These are phyloP conservation scores for Tenthredo notha DNA, from an alignment of 2,888 invertebrate species.

Conservation along the genomic window DNA sequence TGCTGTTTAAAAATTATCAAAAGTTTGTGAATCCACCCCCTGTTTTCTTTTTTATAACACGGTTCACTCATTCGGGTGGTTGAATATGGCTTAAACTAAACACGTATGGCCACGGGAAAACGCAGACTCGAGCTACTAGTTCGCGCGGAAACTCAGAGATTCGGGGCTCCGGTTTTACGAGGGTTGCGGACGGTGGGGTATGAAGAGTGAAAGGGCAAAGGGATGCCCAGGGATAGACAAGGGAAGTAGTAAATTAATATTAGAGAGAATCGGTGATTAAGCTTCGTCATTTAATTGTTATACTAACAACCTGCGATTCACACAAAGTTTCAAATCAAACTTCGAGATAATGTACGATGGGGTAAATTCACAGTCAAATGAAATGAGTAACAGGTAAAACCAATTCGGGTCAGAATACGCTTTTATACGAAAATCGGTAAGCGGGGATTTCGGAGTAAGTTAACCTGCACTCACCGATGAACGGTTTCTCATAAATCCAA, in stretches of 20 bases:
- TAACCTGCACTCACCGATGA: background rate
- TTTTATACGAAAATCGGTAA: background rate
- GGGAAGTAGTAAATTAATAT: background rate
- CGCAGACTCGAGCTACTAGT: slow-evolving; percentile 1
- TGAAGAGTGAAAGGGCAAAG: background rate
- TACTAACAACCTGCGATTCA: background rate
- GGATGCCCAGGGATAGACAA: slow-evolving; percentile 13
- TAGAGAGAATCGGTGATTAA: background rate
- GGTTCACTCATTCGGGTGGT: background rate
- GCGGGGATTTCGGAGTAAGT: background rate
- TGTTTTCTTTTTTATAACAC: background rate
- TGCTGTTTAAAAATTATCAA: background rate
- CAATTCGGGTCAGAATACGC: background rate
- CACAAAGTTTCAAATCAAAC: background rate
- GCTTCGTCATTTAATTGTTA: background rate
- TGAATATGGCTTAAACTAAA: slow-evolving; percentile 11
- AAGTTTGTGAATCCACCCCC: slow-evolving; percentile 1
- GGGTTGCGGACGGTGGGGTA: background rate
- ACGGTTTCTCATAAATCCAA: slow-evolving; percentile 16
- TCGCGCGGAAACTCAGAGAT: slow-evolving; percentile 35
- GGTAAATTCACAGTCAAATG: background rate
- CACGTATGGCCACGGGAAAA: background rate
- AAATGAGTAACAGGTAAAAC: background rate
- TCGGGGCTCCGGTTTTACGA: slow-evolving; percentile 5
- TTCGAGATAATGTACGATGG: background rate